Percentiles rank a stretch among this genome's conserved stretches.
phyloP scores from a whole-genome alignment of 2,113 vertebrate genomes.

The Hepsetus odoe region DNA sequence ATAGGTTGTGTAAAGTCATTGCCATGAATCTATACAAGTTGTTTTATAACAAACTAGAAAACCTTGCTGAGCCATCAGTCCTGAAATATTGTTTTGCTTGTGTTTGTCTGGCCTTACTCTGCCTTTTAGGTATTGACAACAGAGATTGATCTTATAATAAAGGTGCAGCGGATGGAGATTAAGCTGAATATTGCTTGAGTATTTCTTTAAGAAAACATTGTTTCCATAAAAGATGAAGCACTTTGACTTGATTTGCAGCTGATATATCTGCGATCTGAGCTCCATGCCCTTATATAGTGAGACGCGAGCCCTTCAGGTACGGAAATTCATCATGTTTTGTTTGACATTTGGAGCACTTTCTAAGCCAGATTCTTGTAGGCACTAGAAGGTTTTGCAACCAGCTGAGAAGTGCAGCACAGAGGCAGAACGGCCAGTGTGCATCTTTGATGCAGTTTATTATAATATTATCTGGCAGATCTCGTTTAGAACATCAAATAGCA shows the following conservation, averaged over 20 bases:
- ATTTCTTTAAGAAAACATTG: not conserved
- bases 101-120: too few species aligned
- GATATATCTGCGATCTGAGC: not conserved
- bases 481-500: constrained; percentile 32
- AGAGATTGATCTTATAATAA: not conserved
- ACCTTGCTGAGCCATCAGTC: too few species aligned
- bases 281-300: not conserved
- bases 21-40: too few species aligned
- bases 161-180: not conserved
- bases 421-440: not conserved
- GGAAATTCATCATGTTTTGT: constrained; percentile 7
- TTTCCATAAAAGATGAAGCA: not conserved
- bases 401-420: not conserved
- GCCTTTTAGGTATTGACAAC: too few species aligned
- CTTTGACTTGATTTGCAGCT: constrained; percentile 20
- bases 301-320: not conserved
- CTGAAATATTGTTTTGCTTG: too few species aligned
- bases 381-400: not conserved
- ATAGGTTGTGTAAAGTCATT: too few species aligned
- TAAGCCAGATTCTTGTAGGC: not conserved
- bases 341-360: not conserved
- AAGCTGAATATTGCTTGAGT: not conserved
- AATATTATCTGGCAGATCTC: not conserved
- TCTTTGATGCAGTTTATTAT: constrained; percentile 11
- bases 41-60: too few species aligned